phyloP scores from a whole-genome alignment of 2,888 invertebrate species.

The Folsomia manolachei region DNA sequence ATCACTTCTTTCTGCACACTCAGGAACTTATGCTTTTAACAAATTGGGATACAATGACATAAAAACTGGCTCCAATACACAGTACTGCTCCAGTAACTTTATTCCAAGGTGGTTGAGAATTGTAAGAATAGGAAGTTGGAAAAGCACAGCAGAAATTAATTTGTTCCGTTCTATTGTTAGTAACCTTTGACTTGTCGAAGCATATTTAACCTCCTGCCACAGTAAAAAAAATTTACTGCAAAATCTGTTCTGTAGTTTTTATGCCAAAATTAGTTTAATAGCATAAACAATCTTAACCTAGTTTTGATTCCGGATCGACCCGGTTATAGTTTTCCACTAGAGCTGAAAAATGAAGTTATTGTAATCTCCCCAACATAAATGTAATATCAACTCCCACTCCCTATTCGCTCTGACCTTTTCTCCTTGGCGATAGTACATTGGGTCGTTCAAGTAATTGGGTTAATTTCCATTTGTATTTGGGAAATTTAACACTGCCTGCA shows the following conservation, averaged over 20 bases:
- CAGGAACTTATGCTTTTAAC: neutral
- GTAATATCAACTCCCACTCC: neutral
- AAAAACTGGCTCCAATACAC: too few relatives aligned
- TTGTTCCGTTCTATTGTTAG: neutral
- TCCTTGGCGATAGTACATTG: neutral
- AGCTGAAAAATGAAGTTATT: neutral
- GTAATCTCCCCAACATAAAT: neutral
- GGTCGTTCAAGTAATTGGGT: neutral
- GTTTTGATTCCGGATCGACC: too few relatives aligned
- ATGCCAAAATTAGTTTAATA: too few relatives aligned
- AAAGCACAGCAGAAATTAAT: neutral
- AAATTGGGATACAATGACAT: too few relatives aligned
- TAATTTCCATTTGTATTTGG: neutral
- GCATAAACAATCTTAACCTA: too few relatives aligned
- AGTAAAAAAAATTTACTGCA: too few relatives aligned
- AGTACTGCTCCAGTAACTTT: too few relatives aligned
- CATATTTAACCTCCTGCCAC: too few relatives aligned
- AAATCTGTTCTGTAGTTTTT: too few relatives aligned
- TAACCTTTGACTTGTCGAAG: neutral
- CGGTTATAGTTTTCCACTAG: neutral
- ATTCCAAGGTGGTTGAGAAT: neutral
- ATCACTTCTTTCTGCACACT: neutral
- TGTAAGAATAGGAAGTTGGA: neutral
- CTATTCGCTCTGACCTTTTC: neutral
- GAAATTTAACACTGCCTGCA: neutral